These are phyloP conservation scores for Pycnonotus jocosus DNA, from an alignment of 2,113 vertebrate species.

Conservation along the genomic window DNA sequence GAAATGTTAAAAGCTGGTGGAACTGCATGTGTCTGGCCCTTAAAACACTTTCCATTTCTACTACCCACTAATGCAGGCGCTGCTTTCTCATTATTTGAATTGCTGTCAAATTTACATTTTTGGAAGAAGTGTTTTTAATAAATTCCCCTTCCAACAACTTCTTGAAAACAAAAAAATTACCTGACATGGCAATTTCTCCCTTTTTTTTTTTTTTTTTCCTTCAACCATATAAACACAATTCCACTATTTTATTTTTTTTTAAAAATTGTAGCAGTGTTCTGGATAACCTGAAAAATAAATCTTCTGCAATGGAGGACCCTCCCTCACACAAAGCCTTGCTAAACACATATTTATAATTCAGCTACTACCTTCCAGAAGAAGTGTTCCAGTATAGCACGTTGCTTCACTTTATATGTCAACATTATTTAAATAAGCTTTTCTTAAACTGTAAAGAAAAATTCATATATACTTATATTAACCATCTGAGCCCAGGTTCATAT, in stretches of 20 bases:
- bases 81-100: neutral
- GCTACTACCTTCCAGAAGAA: neutral
- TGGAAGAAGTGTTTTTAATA: neutral
- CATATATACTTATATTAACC: neutral
- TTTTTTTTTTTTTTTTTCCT: neutral
- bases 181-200: neutral
- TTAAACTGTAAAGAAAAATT: neutral
- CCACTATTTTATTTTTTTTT: neutral
- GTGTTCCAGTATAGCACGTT: neutral
- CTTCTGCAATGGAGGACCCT: neutral
- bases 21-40: neutral
- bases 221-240: neutral
- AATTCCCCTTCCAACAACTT: neutral
- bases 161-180: neutral
- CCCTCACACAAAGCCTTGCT: neutral
- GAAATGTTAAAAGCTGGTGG: neutral
- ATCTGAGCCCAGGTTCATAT: neutral
- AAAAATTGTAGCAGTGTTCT: neutral
- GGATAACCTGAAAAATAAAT: neutral
- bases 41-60: neutral
- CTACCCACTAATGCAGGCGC: neutral
- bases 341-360: neutral
- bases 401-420: neutral
- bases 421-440: neutral
- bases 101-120: neutral